Evolutionary conservation across 2,113 vertebrate species (phyloP).

Genomic region (Budorcas taxicolor): DNA sequence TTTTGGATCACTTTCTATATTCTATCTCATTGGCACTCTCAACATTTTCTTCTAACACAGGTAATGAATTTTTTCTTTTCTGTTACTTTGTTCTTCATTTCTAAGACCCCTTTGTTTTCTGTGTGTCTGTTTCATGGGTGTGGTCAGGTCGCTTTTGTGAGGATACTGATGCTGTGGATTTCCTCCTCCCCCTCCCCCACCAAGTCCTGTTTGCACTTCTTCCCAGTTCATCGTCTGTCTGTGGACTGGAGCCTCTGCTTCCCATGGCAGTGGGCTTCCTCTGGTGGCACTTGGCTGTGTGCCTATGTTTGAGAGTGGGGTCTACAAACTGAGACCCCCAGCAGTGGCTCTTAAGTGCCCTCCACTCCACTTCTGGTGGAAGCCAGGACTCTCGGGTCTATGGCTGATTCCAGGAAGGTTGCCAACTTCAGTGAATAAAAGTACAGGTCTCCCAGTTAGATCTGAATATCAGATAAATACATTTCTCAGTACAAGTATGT

Average conservation of each 20-base stretch:
- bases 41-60: background rate
- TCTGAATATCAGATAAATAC: background rate
- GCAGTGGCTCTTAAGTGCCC: background rate
- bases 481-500: background rate
- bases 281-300: background rate
- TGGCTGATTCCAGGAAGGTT: background rate
- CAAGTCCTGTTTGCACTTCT: background rate
- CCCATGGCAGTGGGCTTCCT: background rate
- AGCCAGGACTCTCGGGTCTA: background rate
- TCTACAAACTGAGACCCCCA: background rate
- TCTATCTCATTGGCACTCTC: background rate
- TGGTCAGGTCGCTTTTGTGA: background rate
- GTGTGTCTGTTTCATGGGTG: background rate
- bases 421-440: background rate
- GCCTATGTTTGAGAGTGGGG: background rate
- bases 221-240: background rate
- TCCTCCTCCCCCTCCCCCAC: background rate
- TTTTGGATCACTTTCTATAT: background rate
- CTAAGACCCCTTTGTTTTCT: background rate
- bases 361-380: background rate
- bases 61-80: background rate
- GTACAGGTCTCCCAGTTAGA: background rate
- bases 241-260: background rate
- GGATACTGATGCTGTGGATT: no score
- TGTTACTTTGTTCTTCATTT: background rate